Evolutionary conservation across 2,113 vertebrate genomes (phyloP), one percentile per base, ranked within the genome.

Genomic region (Pipra filicauda): DNA sequence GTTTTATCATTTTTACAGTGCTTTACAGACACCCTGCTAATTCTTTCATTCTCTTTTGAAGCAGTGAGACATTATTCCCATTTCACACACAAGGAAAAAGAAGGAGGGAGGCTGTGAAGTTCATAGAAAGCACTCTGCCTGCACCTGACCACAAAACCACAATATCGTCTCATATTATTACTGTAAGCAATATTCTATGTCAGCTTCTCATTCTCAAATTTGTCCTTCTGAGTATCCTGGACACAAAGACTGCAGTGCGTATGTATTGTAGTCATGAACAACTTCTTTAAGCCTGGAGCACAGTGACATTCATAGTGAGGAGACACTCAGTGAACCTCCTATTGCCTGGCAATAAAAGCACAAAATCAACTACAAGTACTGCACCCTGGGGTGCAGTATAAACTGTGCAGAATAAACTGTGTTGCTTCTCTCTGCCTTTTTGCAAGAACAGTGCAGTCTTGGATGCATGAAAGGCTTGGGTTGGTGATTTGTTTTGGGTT

Each of bases 31-130:
- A 64, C 12, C 4, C 28, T 82, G 37, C 4, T 79, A 65, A 20
- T 52, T 75, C 66, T 79, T 76, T n/a, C 28, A 24, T 31, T 85
- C 28, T 83, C n/a, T 69, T 88, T 72, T 66, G n/a, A 93, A 83
- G 27, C 3, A 54, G 37, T 39, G 54, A 80, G 39, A 37, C 31
- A 39, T 35, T 82, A 73, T 41, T 91, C 27, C 54, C 43, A 23
- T 43, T 85, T 88, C 55, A 54, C 52, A 51, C 8, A 20, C 2
- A 59, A 19, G 33, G 24, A 84, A 71, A 89, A 86, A n/a, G 12
- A 81, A 64, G 73, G 17, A 72, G 12, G 4, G 21, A 70, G 26
- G 15, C 28, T 85, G 21, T 51, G 23, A 73, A 35, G 37, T 83
- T 73, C 74, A 41, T 6, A 64, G 66, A 83, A 88, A 95, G 49